These are phyloP conservation scores for Ornithorhynchus anatinus DNA, from an alignment of 2,113 vertebrate genomes.

Conservation along the genomic window DNA sequence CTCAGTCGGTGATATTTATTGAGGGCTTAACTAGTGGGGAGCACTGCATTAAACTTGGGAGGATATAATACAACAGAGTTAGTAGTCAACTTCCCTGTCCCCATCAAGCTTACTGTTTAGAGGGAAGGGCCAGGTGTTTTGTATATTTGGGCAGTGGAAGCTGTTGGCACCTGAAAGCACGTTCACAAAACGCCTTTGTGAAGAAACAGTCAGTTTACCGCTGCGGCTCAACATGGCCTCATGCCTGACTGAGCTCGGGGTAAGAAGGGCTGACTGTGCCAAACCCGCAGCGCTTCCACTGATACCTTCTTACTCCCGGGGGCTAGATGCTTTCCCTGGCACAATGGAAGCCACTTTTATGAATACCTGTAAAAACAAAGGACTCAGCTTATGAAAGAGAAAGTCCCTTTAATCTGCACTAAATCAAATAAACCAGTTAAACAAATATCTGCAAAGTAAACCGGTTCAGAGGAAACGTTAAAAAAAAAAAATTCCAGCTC, in stretches of 20 bases:
- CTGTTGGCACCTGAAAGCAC: too few relatives aligned
- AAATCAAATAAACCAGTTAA: not conserved
- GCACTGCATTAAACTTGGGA: too few relatives aligned
- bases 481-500: not conserved
- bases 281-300: not conserved
- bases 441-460: constrained; percentile 7
- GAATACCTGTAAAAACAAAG: not conserved
- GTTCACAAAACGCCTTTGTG: too few relatives aligned
- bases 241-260: not conserved
- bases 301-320: not conserved
- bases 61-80: too few relatives aligned
- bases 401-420: not conserved
- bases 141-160: too few relatives aligned
- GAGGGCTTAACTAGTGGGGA: too few relatives aligned
- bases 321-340: not conserved
- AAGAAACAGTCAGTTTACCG: too few relatives aligned
- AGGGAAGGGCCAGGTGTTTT: too few relatives aligned
- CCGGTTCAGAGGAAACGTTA: not conserved
- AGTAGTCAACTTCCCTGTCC: too few relatives aligned
- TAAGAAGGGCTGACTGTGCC: not conserved
- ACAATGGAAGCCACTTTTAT: not conserved
- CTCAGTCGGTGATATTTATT: too few relatives aligned
- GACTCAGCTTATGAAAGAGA: not conserved
- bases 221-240: accelerated
- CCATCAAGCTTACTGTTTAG: too few relatives aligned